Evolutionary conservation across 2,113 vertebrate species (phyloP).

Genomic region (Gorilla gorilla): DNA sequence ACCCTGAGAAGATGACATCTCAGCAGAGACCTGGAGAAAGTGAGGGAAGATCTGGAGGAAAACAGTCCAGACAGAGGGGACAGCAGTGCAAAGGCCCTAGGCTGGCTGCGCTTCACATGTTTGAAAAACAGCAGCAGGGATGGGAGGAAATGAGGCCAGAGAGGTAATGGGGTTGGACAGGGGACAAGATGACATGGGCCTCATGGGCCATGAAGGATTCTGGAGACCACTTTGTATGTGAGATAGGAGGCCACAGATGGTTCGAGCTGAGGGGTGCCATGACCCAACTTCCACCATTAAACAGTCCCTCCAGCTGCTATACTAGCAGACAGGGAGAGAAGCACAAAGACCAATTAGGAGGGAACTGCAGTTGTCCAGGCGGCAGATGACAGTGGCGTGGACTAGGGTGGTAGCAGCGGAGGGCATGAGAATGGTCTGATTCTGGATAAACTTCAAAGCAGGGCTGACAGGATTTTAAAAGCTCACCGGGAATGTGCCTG

Average conservation of each 20-base stretch:
- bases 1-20: not conserved
- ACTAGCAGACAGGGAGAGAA: not conserved
- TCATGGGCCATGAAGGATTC: not conserved
- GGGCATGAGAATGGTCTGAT: not conserved
- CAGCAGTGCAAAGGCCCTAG: not conserved
- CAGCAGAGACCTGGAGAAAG: not conserved
- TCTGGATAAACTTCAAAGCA: slow-evolving; percentile 8
- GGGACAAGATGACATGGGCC: not conserved
- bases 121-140: not conserved
- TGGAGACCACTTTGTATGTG: not conserved
- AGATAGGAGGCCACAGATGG: not conserved
- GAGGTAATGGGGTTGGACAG: not conserved
- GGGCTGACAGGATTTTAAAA: not conserved
- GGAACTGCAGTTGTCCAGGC: not conserved
- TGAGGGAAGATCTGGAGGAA: not conserved
- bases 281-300: not conserved
- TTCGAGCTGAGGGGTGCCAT: not conserved
- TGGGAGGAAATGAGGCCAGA: not conserved
- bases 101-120: not conserved
- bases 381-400: not conserved
- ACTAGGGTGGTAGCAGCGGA: not conserved
- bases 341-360: not conserved
- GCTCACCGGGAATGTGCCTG: not conserved
- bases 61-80: not conserved
- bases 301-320: not conserved